Conservation (phyloP, 64 coral and sea anemone genomes). For the Pachyseris speciosa region DNA sequence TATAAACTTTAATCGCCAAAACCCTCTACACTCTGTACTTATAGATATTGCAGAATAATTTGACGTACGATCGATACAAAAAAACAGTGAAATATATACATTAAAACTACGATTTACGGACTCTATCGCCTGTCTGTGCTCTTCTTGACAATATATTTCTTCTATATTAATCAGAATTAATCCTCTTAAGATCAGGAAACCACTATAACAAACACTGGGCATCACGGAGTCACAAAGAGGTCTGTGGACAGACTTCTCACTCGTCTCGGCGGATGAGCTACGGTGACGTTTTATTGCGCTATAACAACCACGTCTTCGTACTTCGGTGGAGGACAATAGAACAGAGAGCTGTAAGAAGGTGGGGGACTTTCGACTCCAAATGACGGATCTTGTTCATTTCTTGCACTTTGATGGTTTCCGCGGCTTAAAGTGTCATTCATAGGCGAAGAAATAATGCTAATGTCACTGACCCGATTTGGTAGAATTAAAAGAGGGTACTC, state of each 20-base stretch:
- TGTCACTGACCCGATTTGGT: background rate
- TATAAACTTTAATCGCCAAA: no score
- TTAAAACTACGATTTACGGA: background rate
- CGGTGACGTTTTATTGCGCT: background rate
- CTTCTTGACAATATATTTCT: background rate
- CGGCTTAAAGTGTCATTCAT: background rate
- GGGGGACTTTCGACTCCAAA: background rate
- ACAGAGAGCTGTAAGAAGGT: conserved; percentile 30
- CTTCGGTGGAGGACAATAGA: conserved; percentile 37
- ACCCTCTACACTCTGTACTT: background rate
- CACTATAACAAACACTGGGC: no score
- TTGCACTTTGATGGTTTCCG: background rate
- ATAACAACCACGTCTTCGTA: conserved; percentile 33
- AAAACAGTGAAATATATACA: background rate
- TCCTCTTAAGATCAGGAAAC: background rate
- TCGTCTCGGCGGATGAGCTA: background rate
- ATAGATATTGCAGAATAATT: background rate
- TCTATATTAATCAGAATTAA: background rate
- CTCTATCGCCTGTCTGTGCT: background rate
- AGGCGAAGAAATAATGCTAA: conserved; percentile 18
- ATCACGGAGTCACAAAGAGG: no score
- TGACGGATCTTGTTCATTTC: conserved; percentile 13
- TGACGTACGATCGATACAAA: background rate
- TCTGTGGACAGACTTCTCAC: background rate
- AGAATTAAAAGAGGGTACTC: background rate